phyloP scores from a whole-genome alignment of 2,888 invertebrate species.

The Ditula angustiorana region DNA sequence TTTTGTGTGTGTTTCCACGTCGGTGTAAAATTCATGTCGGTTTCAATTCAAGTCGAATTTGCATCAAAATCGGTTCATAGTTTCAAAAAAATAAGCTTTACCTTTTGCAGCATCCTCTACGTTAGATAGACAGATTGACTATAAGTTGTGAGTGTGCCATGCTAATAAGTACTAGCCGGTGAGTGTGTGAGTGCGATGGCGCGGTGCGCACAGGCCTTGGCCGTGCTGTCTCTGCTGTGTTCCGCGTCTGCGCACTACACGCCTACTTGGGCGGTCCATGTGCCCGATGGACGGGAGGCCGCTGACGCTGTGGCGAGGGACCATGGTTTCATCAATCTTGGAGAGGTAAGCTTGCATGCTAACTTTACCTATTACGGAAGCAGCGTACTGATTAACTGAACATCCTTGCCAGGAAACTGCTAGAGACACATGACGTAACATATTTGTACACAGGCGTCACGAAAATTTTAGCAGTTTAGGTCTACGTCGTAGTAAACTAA shows the following conservation, averaged over 20 bases:
- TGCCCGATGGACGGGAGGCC: slow-evolving; percentile 88
- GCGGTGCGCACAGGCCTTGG: slow-evolving; percentile 65
- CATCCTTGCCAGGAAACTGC: too few relatives aligned
- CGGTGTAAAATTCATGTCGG: slow-evolving; percentile 6
- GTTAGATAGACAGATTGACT: slow-evolving; percentile 46
- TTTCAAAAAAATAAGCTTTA: neutral
- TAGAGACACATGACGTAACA: too few relatives aligned
- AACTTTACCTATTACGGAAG: neutral
- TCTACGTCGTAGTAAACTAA: too few relatives aligned
- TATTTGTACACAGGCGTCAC: too few relatives aligned
- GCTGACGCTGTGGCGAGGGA: slow-evolving; percentile 91
- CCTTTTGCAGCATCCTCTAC: slow-evolving; percentile 48
- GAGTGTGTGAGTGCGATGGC: slow-evolving; percentile 79
- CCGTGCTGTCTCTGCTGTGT: slow-evolving; percentile 61
- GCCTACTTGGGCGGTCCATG: slow-evolving; percentile 94
- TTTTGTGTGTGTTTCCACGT: slow-evolving; percentile 31
- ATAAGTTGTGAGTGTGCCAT: slow-evolving; percentile 71
- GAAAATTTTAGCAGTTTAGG: too few relatives aligned
- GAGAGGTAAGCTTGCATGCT: slow-evolving; percentile 88
- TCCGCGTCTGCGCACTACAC: slow-evolving; percentile 86
- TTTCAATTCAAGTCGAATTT: too few relatives aligned
- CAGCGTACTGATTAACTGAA: neutral
- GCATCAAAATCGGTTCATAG: slow-evolving; percentile 16
- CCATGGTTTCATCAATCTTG: slow-evolving; percentile 94
- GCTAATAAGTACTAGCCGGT: slow-evolving; percentile 81